These are phyloP conservation scores for Callocephalon fimbriatum DNA, from an alignment of 2,113 vertebrate species.

Conservation along the genomic window DNA sequence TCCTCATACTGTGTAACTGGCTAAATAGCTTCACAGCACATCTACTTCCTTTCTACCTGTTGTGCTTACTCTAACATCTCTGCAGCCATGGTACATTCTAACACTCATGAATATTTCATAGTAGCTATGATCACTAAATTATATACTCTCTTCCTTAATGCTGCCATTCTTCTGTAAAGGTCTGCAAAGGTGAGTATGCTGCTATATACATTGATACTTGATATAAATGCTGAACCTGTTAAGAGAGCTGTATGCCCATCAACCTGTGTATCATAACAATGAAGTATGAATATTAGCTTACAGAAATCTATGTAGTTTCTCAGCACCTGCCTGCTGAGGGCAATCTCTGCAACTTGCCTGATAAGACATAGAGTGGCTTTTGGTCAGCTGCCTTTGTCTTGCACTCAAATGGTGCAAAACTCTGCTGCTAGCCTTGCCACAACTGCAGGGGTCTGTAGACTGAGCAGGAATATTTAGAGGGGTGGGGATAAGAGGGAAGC, in stretches of 20 bases:
- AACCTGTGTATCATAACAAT: background rate
- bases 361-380: background rate
- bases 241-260: background rate
- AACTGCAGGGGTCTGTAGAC: background rate
- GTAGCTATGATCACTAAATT: conserved; percentile 39
- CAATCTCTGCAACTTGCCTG: background rate
- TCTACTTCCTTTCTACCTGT: background rate
- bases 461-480: background rate
- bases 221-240: background rate
- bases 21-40: background rate
- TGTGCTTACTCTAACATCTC: background rate
- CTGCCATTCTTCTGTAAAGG: conserved; percentile 72
- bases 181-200: conserved; percentile 76
- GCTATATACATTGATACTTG: background rate
- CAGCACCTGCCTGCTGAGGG: background rate
- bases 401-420: background rate
- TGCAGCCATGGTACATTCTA: background rate
- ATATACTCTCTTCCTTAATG: conserved; percentile 74
- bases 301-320: background rate
- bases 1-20: background rate
- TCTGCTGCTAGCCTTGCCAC: background rate
- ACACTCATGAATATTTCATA: background rate
- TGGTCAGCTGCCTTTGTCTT: background rate
- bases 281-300: background rate
- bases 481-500: background rate